These are phyloP conservation scores for Pachliopta kotzebuea DNA, from an alignment of 2,888 invertebrate species.

Conservation along the genomic window DNA sequence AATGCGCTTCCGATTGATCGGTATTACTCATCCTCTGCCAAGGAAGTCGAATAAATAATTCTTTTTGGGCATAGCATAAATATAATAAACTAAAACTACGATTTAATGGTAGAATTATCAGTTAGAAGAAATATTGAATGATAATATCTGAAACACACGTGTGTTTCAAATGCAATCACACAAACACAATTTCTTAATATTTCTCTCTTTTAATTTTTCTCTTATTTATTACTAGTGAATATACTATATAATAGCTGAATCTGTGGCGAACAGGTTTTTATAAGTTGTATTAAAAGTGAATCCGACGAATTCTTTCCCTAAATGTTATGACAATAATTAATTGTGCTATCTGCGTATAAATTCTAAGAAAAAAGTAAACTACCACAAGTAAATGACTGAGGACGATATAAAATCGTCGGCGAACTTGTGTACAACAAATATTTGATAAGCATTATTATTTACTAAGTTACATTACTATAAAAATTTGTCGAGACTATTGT, in stretches of 20 bases:
- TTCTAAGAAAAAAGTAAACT: not conserved
- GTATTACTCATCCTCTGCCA: slow-evolving; percentile 1
- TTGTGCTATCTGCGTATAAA: not conserved
- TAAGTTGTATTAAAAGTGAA: too few relatives aligned
- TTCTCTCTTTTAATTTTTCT: too few relatives aligned
- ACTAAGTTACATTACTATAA: too few relatives aligned
- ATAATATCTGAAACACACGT: not conserved
- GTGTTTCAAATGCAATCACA: too few relatives aligned
- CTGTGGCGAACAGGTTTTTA: too few relatives aligned
- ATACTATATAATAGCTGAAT: too few relatives aligned
- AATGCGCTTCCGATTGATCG: slow-evolving; percentile 27
- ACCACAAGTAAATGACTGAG: too few relatives aligned
- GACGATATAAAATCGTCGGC: too few relatives aligned
- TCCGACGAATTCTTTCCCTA: not conserved
- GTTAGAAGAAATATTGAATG: not conserved
- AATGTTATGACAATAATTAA: not conserved
- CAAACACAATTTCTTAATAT: too few relatives aligned
- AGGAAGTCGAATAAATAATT: not conserved
- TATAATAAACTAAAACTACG: not conserved
- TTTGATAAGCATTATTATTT: not conserved
- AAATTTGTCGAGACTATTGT: too few relatives aligned
- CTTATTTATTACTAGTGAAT: too few relatives aligned
- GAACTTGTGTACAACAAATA: not conserved
- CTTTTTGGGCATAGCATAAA: not conserved
- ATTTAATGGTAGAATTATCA: not conserved